phyloP scores from a whole-genome alignment of 2,113 vertebrate genomes.

The Chaetodon auriga region DNA sequence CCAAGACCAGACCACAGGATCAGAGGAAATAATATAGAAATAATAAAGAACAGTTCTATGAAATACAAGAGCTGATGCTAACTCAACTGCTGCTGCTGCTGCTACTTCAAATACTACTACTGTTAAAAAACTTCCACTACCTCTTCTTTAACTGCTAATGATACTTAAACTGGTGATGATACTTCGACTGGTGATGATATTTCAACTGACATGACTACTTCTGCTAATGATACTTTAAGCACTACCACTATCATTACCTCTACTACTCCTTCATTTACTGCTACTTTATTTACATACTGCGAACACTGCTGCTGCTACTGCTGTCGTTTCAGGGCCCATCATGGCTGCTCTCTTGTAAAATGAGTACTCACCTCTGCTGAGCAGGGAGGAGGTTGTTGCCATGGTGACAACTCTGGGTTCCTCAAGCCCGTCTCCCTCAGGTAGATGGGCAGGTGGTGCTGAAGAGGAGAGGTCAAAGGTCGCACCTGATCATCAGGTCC shows the following conservation, averaged over 20 bases:
- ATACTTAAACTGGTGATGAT: no score
- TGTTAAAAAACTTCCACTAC: no score
- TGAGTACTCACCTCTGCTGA: constrained; percentile 50
- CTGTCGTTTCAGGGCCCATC: no score
- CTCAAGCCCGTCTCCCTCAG: constrained; percentile 38
- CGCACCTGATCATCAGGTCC: constrained; percentile 29
- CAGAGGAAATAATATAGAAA: neutral
- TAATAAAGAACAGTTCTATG: neutral
- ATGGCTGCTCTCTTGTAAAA: no score
- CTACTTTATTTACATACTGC: no score
- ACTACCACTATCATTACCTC: neutral
- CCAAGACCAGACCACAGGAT: neutral
- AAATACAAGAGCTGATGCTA: neutral
- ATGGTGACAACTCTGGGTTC: constrained; percentile 30
- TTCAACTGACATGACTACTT: no score
- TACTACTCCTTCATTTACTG: no score
- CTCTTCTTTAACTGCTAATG: neutral
- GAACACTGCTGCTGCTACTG: no score
- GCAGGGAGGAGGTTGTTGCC: constrained; percentile 58
- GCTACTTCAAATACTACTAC: neutral
- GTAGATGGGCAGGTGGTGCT: constrained; percentile 19
- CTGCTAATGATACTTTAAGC: neutral
- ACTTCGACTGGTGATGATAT: no score
- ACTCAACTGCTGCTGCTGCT: neutral
- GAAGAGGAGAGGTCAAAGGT: constrained; percentile 69